Evolutionary conservation across 2,797 vertebrate species (phyloP).

Genomic region (Acrossocheilus fasciatus): DNA sequence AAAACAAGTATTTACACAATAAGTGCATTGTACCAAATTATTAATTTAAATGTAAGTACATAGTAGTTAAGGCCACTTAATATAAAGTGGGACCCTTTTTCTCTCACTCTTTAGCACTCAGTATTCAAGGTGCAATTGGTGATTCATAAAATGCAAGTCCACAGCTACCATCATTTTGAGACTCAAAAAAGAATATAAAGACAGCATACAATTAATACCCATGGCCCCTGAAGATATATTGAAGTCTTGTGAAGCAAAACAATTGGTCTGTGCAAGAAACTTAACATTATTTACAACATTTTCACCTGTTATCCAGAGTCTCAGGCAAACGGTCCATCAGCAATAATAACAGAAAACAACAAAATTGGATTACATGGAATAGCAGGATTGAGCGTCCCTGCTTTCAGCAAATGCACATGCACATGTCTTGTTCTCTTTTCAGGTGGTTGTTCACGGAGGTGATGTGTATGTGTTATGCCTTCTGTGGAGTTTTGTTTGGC

Average conservation of each 20-base stretch:
- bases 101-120: not conserved
- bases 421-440: slow-evolving; percentile 7
- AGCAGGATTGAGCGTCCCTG: too few relatives aligned
- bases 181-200: too few relatives aligned
- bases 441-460: slow-evolving; percentile 81
- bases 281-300: not conserved
- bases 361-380: not conserved
- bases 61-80: too few relatives aligned
- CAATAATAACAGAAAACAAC: not conserved
- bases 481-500: slow-evolving; percentile 85
- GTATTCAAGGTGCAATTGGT: not conserved
- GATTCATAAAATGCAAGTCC: too few relatives aligned
- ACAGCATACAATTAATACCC: too few relatives aligned
- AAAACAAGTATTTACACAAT: not conserved
- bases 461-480: slow-evolving; percentile 81
- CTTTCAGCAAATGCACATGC: not conserved
- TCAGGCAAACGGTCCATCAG: not conserved
- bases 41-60: too few relatives aligned
- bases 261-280: not conserved
- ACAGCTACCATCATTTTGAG: too few relatives aligned
- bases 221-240: not conserved
- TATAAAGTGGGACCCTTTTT: too few relatives aligned
- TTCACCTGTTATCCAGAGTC: not conserved
- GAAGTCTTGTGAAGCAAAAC: not conserved
- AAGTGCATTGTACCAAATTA: too few relatives aligned